Percentiles rank a stretch among this genome's conserved stretches.
phyloP scores from a whole-genome alignment of 2,797 vertebrate species.

The Phataginus tricuspis region DNA sequence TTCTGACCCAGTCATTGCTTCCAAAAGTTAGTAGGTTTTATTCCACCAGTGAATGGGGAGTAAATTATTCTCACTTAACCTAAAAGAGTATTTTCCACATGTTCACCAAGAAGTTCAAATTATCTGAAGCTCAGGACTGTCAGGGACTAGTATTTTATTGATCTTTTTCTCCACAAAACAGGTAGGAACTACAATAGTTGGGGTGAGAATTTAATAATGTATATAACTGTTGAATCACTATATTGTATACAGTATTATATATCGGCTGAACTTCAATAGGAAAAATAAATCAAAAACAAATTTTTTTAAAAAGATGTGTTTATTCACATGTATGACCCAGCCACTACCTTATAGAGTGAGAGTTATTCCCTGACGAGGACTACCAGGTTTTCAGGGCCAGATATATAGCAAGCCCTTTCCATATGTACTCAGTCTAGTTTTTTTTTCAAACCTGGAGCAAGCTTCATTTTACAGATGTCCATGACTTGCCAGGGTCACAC shows the following conservation, averaged over 20 bases:
- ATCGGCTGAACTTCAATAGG: no score
- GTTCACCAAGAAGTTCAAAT: background rate
- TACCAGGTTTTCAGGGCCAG: background rate
- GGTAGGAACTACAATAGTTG: no score
- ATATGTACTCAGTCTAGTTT: background rate
- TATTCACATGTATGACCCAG: background rate
- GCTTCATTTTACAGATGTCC: background rate
- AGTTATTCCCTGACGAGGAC: background rate
- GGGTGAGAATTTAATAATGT: no score
- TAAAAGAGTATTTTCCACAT: background rate
- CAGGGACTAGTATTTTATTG: background rate
- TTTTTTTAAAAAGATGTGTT: background rate
- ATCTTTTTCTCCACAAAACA: background rate
- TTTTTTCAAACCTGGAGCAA: background rate
- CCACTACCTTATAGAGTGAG: background rate
- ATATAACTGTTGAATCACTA: no score
- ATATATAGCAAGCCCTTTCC: background rate
- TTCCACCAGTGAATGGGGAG: background rate
- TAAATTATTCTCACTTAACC: conserved; percentile 25
- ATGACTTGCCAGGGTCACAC: background rate
- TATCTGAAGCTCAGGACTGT: background rate
- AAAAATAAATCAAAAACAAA: no score
- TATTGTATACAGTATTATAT: no score
- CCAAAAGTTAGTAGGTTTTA: background rate
- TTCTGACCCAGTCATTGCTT: background rate